phyloP scores from a whole-genome alignment of 2,113 vertebrate species.

The Thunnus maccoyii region DNA sequence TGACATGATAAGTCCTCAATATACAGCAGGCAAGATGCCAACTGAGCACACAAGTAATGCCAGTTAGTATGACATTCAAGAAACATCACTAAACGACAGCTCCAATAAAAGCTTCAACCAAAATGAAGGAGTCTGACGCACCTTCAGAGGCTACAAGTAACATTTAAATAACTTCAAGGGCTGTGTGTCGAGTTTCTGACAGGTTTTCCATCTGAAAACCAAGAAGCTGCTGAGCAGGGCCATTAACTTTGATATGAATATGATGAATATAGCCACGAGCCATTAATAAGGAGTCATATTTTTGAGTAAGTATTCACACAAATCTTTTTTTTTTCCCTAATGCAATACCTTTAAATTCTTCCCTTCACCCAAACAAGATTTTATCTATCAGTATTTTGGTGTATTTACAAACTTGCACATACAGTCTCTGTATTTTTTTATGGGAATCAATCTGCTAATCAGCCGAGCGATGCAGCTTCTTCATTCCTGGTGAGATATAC shows the following conservation, averaged over 20 bases:
- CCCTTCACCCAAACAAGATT: neutral
- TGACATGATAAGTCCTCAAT: neutral
- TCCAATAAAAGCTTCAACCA: slow-evolving; percentile 24
- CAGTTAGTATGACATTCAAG: slow-evolving; percentile 27
- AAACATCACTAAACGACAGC: neutral
- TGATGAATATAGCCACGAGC: neutral
- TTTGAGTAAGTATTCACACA: slow-evolving; percentile 8
- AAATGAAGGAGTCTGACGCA: neutral
- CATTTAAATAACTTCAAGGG: slow-evolving; percentile 11
- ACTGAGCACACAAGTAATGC: neutral
- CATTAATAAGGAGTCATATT: slow-evolving; percentile 13
- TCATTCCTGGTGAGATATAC: slow-evolving; percentile 25
- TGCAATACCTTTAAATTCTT: neutral
- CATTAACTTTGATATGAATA: slow-evolving; percentile 34
- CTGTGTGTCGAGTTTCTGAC: slow-evolving; percentile 13
- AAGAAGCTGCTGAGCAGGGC: slow-evolving; percentile 14
- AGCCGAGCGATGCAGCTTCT: slow-evolving; percentile 7
- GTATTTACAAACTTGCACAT: neutral
- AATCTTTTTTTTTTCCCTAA: neutral
- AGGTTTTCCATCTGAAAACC: slow-evolving; percentile 18
- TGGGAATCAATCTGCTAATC: slow-evolving; percentile 21
- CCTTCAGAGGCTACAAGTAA: slow-evolving; percentile 25
- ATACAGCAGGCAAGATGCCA: neutral
- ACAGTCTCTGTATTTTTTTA: slow-evolving; percentile 4
- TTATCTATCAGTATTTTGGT: neutral